Percentiles rank a stretch among this genome's conserved stretches.
Conservation (phyloP, 2,888 invertebrate genomes). For the Tipula vernalis region DNA sequence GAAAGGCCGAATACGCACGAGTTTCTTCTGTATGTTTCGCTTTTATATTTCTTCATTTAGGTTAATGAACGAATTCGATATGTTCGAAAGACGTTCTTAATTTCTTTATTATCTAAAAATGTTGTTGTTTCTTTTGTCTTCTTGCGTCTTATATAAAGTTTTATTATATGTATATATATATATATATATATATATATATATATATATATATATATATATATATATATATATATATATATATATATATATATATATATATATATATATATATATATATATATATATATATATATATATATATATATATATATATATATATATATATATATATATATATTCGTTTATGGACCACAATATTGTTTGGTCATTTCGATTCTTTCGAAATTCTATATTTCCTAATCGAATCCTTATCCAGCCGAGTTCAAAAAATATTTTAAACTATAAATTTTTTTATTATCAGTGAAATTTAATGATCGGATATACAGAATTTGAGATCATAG, state of each 20-base stretch:
- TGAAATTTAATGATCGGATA: too few relatives aligned
- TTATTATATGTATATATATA: background rate
- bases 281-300: background rate
- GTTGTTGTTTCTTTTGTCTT: background rate
- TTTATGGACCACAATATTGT: too few relatives aligned
- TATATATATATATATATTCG: background rate
- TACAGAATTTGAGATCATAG: too few relatives aligned
- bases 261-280: background rate
- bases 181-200: background rate
- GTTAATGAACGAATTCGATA: background rate
- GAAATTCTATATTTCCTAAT: too few relatives aligned
- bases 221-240: background rate
- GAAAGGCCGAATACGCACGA: background rate
- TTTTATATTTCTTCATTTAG: background rate
- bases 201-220: background rate
- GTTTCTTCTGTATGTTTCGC: background rate
- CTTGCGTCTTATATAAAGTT: background rate
- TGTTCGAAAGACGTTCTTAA: background rate
- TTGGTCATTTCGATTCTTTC: too few relatives aligned
- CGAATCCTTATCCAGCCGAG: too few relatives aligned
- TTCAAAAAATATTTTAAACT: too few relatives aligned
- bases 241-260: background rate
- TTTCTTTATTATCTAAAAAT: background rate
- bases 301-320: background rate
- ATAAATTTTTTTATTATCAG: too few relatives aligned